These are phyloP conservation scores for Eptesicus fuscus DNA, from an alignment of 2,113 vertebrate genomes.

Conservation along the genomic window DNA sequence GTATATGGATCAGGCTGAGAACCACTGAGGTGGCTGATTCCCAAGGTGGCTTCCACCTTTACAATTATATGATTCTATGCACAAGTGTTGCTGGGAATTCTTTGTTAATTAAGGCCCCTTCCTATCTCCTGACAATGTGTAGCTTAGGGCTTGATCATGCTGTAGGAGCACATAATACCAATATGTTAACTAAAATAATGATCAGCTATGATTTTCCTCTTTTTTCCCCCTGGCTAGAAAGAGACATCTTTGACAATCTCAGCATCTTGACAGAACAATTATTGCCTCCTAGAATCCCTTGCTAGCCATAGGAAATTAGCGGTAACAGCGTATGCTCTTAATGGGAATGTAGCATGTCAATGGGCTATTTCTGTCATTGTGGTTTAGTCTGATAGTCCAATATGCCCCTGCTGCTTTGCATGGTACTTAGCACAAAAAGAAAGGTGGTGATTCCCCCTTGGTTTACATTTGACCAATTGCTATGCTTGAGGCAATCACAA, in stretches of 20 bases:
- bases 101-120: not conserved
- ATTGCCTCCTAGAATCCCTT: constrained; percentile 35
- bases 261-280: constrained; percentile 58
- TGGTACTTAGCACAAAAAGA: constrained; percentile 29
- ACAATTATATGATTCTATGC: not conserved
- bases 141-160: not conserved
- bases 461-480: constrained; percentile 73
- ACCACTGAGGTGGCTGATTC: not conserved
- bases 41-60: not conserved
- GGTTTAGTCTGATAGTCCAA: constrained; percentile 60
- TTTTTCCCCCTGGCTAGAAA: not conserved
- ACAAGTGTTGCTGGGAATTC: constrained; percentile 25
- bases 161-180: not conserved
- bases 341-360: constrained; percentile 58
- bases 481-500: constrained; percentile 75
- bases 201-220: constrained; percentile 39
- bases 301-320: constrained; percentile 51
- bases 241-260: constrained; percentile 45
- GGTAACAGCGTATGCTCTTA: constrained; percentile 27
- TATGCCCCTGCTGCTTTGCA: constrained; percentile 60
- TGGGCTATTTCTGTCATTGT: constrained; percentile 61
- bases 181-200: constrained; percentile 47
- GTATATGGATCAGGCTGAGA: not conserved
- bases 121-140: not conserved
- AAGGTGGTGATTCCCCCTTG: not conserved